Conservation (phyloP, 2,113 vertebrate genomes). For the Peromyscus polionotus region DNA sequence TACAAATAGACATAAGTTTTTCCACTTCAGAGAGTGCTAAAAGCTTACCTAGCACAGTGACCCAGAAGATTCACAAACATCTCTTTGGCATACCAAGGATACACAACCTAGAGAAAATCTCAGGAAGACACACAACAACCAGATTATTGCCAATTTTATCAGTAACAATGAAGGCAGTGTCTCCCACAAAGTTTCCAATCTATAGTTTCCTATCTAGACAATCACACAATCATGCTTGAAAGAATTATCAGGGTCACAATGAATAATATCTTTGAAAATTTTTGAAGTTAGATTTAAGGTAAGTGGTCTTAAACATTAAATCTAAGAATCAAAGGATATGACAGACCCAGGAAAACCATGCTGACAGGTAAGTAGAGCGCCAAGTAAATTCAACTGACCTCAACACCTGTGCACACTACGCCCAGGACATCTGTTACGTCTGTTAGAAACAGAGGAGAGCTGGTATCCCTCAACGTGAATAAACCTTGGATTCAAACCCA, state of each 20-base stretch:
- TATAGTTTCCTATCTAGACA: neutral
- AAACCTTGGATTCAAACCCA: neutral
- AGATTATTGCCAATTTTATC: neutral
- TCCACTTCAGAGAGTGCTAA: neutral
- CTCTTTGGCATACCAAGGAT: slow-evolving; percentile 20
- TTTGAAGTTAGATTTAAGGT: slow-evolving; percentile 9
- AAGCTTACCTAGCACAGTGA: neutral
- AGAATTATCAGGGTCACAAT: neutral
- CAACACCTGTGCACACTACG: neutral
- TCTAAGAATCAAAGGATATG: neutral
- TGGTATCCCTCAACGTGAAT: neutral
- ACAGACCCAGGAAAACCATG: neutral
- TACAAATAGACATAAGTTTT: neutral
- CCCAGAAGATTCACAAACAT: slow-evolving; percentile 6
- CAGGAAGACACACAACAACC: neutral
- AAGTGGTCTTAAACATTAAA: neutral
- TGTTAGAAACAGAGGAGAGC: neutral
- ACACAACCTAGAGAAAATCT: slow-evolving; percentile 6
- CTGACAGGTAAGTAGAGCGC: neutral
- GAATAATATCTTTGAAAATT: neutral
- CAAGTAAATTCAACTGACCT: neutral
- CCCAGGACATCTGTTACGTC: neutral
- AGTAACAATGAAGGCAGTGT: slow-evolving; percentile 1
- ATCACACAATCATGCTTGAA: slow-evolving; percentile 21
- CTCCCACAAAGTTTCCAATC: slow-evolving; percentile 21